Base-by-base conservation (phyloP, 2,888 invertebrate species). In the Coecobrya sp. region DNA sequence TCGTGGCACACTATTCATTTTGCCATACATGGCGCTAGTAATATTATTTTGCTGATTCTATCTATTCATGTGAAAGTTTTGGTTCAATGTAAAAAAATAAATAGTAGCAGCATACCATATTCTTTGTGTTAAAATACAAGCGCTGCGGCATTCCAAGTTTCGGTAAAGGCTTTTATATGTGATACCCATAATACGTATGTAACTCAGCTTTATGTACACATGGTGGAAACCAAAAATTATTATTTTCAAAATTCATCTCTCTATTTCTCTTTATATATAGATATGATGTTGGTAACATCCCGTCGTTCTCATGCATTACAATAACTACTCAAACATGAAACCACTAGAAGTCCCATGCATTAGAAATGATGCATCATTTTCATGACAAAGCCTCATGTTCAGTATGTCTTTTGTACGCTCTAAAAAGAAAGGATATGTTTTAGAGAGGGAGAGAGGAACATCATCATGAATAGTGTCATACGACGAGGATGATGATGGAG, bases 361-460 rank as follows among this genome's bases (percentile, higher is more conserved):
- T 90, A 76, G 45, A 90, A 90, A 90, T 85, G 90, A 85, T 85
- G 76, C 85, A 73, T 84, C 62, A 59, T 62, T 55, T 70, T 36
- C 62, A 30, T 88, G 73, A 59, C 59, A 76, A 79, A 62, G 79
- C 79, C 27, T n/a, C 49, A 73, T 42, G 42, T 73, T 42, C 16
- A 36, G 36, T 3, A 36, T 70, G n/a, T 22, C 13, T 11, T 27
- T 76, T 27, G 68, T 68, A 22, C 27, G 19, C 27, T 79, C 52
- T 30, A 19, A 55, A 42, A 52, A 52, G 52, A 13, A 73, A 10
- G 36, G 0, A 5, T 25, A 76, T 42, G 45, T 65, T 22, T 10
- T 25, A 42, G 22, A 79, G 10, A 76, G 13, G 59, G 30, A 36
- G 45, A 88, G 36, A 42, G 16, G 25, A 85, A 27, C 30, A 73